Conservation (phyloP, 1,140 invertebrate species). For the Lordiphosa stackelbergi region DNA sequence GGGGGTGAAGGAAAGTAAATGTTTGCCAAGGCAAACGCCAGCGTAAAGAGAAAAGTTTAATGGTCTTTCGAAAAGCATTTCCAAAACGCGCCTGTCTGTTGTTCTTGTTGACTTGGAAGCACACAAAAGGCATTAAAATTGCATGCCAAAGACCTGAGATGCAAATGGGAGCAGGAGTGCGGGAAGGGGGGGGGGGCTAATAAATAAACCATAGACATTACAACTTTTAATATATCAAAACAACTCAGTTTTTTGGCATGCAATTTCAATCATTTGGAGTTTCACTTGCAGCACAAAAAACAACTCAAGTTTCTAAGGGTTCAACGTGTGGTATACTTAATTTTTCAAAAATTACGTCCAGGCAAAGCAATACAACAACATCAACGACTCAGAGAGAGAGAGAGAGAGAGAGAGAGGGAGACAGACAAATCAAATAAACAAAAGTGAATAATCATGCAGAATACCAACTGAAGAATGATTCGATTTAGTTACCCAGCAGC, state of each 20-base stretch:
- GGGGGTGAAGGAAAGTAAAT: slow-evolving; percentile 28
- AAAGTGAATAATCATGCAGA: slow-evolving; percentile 48
- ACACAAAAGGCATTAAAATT: slow-evolving; percentile 64
- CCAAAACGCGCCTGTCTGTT: slow-evolving; percentile 32
- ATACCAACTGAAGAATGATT: slow-evolving; percentile 47
- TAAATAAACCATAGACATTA: no score
- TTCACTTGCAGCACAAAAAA: no score
- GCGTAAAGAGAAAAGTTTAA: slow-evolving; percentile 60
- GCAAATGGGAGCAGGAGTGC: background rate
- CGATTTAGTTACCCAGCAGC: slow-evolving; percentile 16
- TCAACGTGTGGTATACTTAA: slow-evolving; percentile 58
- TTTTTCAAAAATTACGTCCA: slow-evolving; percentile 74
- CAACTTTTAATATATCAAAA: no score
- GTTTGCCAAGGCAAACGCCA: slow-evolving; percentile 16
- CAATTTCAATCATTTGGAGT: no score
- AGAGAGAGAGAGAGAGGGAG: slow-evolving; percentile 22
- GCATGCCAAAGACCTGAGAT: slow-evolving; percentile 49
- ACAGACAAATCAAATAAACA: slow-evolving; percentile 19
- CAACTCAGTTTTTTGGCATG: no score
- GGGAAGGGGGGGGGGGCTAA: background rate
- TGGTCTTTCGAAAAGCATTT: slow-evolving; percentile 56
- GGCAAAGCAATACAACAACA: slow-evolving; percentile 78
- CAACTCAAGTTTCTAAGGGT: slow-evolving; percentile 6
- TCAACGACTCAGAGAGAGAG: slow-evolving; percentile 30
- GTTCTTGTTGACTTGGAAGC: slow-evolving; percentile 55